phyloP scores from a whole-genome alignment of 2,113 vertebrate species.

The Taurulus bubalis region DNA sequence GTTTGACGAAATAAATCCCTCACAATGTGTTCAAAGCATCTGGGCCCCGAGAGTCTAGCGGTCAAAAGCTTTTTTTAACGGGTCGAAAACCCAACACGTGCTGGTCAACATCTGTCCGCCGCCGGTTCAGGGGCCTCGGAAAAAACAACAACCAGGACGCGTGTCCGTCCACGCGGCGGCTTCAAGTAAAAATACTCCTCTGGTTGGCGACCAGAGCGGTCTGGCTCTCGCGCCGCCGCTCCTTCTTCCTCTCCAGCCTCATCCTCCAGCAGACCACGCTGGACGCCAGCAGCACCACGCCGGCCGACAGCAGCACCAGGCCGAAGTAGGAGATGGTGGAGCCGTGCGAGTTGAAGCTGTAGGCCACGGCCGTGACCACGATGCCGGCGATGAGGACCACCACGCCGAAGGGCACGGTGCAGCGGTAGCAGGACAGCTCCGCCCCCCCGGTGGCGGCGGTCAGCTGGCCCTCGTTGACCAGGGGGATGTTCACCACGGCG shows the following conservation, averaged over 20 bases:
- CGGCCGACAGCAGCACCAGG: slow-evolving; percentile 90
- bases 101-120: slow-evolving; percentile 48
- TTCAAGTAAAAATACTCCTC: slow-evolving; percentile 84
- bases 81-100: slow-evolving; percentile 22
- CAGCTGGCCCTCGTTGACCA: slow-evolving; percentile 93
- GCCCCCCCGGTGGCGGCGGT: slow-evolving; percentile 93
- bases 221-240: slow-evolving; percentile 93
- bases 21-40: slow-evolving; percentile 58
- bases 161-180: rapidly evolving
- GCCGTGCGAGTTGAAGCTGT: slow-evolving; percentile 97
- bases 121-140: slow-evolving; percentile 18
- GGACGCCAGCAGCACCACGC: slow-evolving; percentile 88
- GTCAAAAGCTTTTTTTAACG: slow-evolving; percentile 26
- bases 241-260: slow-evolving; percentile 89
- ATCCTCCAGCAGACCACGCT: slow-evolving; percentile 93
- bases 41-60: slow-evolving; percentile 36
- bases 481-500: slow-evolving; percentile 83
- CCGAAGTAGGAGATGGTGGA: slow-evolving; percentile 97
- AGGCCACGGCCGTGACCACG: slow-evolving; percentile 94
- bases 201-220: slow-evolving; percentile 89
- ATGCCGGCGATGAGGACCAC: slow-evolving; percentile 94
- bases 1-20: slow-evolving; percentile 57
- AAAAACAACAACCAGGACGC: background rate
- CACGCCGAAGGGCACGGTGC: slow-evolving; percentile 93
- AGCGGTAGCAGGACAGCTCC: slow-evolving; percentile 97